A percentile compares a stretch with the other conserved stretches of the same genome.
Evolutionary conservation across 2,888 invertebrate genomes (phyloP).

Genomic region (Tipula lateralis): DNA sequence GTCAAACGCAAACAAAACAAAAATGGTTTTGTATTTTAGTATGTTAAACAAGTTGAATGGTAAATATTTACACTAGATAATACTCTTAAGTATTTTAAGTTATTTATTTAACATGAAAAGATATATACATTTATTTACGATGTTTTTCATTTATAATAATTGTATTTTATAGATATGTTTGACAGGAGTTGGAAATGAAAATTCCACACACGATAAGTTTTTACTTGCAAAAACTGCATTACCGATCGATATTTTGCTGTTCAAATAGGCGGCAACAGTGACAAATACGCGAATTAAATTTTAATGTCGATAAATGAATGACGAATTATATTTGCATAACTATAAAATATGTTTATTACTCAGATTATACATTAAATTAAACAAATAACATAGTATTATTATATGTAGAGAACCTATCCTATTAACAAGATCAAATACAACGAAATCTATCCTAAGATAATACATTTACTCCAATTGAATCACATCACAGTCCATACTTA

Average conservation of each 20-base stretch:
- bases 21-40: background rate
- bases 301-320: background rate
- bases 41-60: background rate
- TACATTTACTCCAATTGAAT: background rate
- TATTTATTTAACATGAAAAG: background rate
- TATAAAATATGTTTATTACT: conserved; percentile 19
- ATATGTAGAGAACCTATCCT: background rate
- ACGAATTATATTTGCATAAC: background rate
- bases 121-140: background rate
- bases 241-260: background rate
- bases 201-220: background rate
- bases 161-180: background rate
- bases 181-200: background rate
- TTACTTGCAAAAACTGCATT: background rate
- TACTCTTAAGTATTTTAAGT: background rate
- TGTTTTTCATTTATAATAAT: background rate
- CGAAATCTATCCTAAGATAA: background rate
- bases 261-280: background rate
- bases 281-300: background rate
- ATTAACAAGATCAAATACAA: background rate
- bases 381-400: background rate
- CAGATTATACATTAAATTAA: background rate
- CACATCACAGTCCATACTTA: conserved; percentile 5
- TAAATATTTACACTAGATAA: background rate
- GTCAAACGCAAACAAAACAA: background rate